phyloP scores from a whole-genome alignment of 2,797 vertebrate genomes.

The Sebastes kiyomatsui region DNA sequence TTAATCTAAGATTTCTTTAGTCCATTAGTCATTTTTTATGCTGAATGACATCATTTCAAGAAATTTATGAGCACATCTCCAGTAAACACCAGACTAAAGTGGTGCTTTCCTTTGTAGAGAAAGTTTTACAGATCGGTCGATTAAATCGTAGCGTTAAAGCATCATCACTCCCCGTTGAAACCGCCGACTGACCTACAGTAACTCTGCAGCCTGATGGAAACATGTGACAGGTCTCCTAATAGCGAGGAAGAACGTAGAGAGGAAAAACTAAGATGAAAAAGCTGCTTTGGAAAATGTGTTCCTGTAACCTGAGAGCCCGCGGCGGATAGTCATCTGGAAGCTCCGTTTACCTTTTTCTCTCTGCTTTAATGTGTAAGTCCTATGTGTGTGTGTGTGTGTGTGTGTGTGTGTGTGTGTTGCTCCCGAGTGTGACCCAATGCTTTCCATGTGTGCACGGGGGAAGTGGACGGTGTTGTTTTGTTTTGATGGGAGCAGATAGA shows the following conservation, averaged over 20 bases:
- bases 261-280: constrained; percentile 68
- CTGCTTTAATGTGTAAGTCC: constrained; percentile 27
- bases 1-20: no score
- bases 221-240: constrained; percentile 40
- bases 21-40: no score
- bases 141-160: no score
- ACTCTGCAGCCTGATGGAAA: constrained; percentile 50
- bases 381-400: constrained; percentile 23
- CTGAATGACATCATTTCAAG: no score
- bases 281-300: constrained; percentile 74
- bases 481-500: constrained; percentile 71
- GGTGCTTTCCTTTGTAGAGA: no score
- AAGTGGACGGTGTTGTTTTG: constrained; percentile 55
- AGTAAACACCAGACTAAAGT: no score
- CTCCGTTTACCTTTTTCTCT: constrained; percentile 64
- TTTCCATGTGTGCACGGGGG: constrained; percentile 69
- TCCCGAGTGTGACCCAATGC: constrained; percentile 54
- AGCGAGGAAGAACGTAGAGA: constrained; percentile 30
- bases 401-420: constrained; percentile 33
- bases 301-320: constrained; percentile 67
- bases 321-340: constrained; percentile 73
- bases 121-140: no score
- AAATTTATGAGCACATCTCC: no score
- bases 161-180: not conserved
- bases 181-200: constrained; percentile 28